These are phyloP conservation scores for Gallinago paraguaiae DNA, from an alignment of 2,113 vertebrate species.

Conservation along the genomic window DNA sequence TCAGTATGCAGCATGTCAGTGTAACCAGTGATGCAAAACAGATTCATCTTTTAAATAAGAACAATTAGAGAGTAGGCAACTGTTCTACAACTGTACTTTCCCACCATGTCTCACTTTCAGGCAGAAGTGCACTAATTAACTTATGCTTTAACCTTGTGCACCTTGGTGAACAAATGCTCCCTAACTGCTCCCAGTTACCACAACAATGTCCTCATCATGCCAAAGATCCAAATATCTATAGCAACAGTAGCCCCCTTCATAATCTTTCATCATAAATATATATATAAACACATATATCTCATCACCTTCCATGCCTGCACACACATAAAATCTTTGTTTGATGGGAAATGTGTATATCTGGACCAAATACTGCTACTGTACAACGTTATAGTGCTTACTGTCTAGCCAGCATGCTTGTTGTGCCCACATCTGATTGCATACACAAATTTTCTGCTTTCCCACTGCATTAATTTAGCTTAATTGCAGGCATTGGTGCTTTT, in stretches of 20 bases:
- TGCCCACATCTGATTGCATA: not conserved
- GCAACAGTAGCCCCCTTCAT: not conserved
- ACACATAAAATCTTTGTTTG: not conserved
- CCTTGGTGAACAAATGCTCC: not conserved
- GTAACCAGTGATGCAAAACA: slow-evolving; percentile 56
- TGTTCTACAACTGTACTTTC: not conserved
- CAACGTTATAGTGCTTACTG: not conserved
- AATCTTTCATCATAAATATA: not conserved
- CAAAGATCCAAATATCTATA: not conserved
- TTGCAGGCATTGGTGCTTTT: not conserved
- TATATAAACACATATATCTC: not conserved
- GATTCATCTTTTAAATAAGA: slow-evolving; percentile 60
- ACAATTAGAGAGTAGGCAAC: slow-evolving; percentile 47
- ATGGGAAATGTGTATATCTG: not conserved
- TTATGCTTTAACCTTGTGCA: not conserved
- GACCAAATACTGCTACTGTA: not conserved
- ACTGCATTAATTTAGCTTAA: not conserved
- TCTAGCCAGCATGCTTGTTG: not conserved
- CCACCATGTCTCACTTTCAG: not conserved
- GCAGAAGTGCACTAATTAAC: slow-evolving; percentile 29
- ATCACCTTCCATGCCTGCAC: not conserved
- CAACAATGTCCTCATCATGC: not conserved
- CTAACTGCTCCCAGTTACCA: not conserved
- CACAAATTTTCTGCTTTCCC: slow-evolving; percentile 9
- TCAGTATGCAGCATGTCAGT: slow-evolving; percentile 52